A percentile compares a stretch with the other conserved stretches of the same genome.
Evolutionary conservation across 2,113 vertebrate genomes (phyloP).

Genomic region (Syrmaticus mikado): DNA sequence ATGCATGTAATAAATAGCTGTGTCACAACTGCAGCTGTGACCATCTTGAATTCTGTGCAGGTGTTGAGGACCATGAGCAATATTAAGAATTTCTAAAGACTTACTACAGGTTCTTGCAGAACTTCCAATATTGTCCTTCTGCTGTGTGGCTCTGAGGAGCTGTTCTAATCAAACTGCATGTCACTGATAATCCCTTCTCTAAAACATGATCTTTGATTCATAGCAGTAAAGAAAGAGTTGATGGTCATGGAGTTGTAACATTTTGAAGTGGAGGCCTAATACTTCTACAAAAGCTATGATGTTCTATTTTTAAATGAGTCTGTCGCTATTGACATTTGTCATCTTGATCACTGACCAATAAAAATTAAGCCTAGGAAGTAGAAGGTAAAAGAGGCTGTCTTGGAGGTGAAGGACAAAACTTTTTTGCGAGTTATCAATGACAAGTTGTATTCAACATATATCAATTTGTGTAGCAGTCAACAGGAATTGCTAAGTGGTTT

Average conservation of each 20-base stretch:
- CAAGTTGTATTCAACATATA: neutral
- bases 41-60: neutral
- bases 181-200: neutral
- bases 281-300: neutral
- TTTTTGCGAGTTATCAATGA: neutral
- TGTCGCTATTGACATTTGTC: neutral
- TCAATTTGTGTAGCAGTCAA: neutral
- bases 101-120: neutral
- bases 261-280: neutral
- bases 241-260: neutral
- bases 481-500: neutral
- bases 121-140: neutral
- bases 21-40: neutral
- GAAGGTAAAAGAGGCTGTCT: neutral
- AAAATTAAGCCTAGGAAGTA: neutral
- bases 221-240: neutral
- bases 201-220: neutral
- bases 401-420: neutral
- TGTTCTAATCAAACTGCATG: fast-evolving
- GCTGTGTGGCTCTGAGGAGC: neutral
- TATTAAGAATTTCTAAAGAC: neutral
- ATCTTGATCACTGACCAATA: neutral
- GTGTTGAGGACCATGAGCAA: neutral
- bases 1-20: neutral
- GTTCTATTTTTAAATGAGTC: neutral